Percentiles rank a stretch among this genome's conserved stretches.
Evolutionary conservation across 1,140 invertebrate genomes (phyloP).

Genomic region (Bombus cullumanus): DNA sequence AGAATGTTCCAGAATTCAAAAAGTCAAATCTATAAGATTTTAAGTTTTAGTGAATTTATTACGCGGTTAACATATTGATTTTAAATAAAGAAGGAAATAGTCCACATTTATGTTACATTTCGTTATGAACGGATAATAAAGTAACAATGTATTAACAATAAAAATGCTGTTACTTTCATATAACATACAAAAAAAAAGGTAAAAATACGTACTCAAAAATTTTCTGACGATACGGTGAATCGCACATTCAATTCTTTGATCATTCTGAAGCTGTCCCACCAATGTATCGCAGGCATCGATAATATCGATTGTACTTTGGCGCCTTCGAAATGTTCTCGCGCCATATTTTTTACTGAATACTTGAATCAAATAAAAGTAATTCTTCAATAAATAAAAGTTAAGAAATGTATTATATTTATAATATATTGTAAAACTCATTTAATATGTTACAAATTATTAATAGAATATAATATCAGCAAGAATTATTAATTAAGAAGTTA

Average conservation of each 20-base stretch:
- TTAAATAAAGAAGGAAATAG: neutral
- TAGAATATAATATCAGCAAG: neutral
- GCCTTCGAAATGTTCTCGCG: neutral
- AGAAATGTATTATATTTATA: neutral
- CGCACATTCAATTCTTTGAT: neutral
- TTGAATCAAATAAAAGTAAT: neutral
- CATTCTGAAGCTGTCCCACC: neutral
- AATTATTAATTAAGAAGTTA: neutral
- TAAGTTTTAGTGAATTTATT: neutral
- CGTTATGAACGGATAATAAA: neutral
- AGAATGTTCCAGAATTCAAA: too few species aligned
- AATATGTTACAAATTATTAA: neutral
- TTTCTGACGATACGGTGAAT: neutral
- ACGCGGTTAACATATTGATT: neutral
- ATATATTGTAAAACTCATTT: neutral
- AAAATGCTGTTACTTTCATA: neutral
- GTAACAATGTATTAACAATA: neutral
- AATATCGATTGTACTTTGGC: slow-evolving; percentile 11
- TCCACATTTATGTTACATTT: neutral
- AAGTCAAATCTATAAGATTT: neutral
- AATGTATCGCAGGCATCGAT: neutral
- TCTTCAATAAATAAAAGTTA: neutral
- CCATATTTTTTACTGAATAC: neutral
- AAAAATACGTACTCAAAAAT: neutral
- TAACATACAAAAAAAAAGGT: neutral